phyloP scores from a whole-genome alignment of 2,888 invertebrate genomes.

The Smittia sp. region DNA sequence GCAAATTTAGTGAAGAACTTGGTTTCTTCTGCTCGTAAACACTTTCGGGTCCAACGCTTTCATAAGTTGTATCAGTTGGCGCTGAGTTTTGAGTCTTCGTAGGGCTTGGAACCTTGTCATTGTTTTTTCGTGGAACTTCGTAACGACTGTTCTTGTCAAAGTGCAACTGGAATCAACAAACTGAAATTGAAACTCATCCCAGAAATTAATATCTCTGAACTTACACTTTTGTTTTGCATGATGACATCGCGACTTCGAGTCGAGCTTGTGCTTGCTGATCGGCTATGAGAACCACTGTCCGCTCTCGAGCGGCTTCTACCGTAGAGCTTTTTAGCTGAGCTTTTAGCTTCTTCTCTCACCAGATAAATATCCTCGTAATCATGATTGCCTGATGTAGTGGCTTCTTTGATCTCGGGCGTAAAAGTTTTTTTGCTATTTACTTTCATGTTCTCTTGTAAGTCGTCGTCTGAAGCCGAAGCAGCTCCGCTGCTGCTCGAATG shows the following conservation, averaged over 20 bases:
- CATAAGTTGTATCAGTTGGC: conserved; percentile 34
- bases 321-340: conserved; percentile 42
- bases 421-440: conserved; percentile 43
- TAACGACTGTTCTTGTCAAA: conserved; percentile 10
- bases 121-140: conserved; percentile 9
- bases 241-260: conserved; percentile 54
- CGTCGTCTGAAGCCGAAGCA: conserved; percentile 61
- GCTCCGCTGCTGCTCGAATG: conserved; percentile 71
- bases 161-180: background rate
- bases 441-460: conserved; percentile 44
- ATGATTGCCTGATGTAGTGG: conserved; percentile 54
- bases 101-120: background rate
- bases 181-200: too few species aligned
- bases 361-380: conserved; percentile 82
- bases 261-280: conserved; percentile 63
- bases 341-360: conserved; percentile 60
- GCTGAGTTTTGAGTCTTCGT: conserved; percentile 1
- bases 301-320: conserved; percentile 58
- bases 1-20: too few species aligned
- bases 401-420: conserved; percentile 42
- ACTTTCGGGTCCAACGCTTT: conserved; percentile 26
- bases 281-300: conserved; percentile 73
- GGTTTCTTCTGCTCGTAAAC: background rate
- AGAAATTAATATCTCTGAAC: conserved; percentile 40
- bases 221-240: conserved; percentile 52